Base-by-base conservation (phyloP, 1,140 invertebrate species). In the Nasonia vitripennis region DNA sequence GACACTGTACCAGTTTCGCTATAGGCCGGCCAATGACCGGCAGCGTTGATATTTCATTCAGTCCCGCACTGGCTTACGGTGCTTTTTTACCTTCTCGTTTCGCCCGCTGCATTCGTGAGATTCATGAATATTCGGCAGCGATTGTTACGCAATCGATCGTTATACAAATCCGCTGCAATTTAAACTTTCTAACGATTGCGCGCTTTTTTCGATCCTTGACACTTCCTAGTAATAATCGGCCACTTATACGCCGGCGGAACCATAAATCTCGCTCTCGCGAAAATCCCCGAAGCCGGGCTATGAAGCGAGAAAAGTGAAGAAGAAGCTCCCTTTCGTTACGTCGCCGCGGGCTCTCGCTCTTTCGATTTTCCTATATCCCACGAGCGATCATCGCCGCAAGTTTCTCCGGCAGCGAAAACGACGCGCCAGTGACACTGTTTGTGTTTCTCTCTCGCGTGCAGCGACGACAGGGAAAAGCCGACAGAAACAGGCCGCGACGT, bases 1-100 rank as follows among this genome's bases (percentile, higher is more conserved):
- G 91, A 91, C 90, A 91, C 89, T 92, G 91, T 91, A 89, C 89
- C 90, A 91, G 88, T 91, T 92, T 92, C 87, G 83, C 87, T 87
- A 88, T 71, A 55, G 75, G 70, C 12, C 41, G 79, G 81, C 74
- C 81, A 87, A 82, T 80, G 81, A 86, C 81, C 81, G 86, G 17
- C 27, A 34, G 37, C 34, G 27, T 86, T 83, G 70, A 83, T 83
- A 86, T 83, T 83, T 86, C 73, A 75, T 77, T 86, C 83, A 78
- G 75, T 71, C 62, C 20, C 55, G 23, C n/a, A 70, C 34, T 20
- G 41, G 27, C 55, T 83, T 83, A 83, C 74, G 82, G 82, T 83
- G 55, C 23, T 78, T 70, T 48, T 83, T 78, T 85, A 74, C 71
- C 17, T 84, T 78, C 14, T 78, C 78, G 27, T 78, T 82, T 86